A percentile compares a stretch with the other conserved stretches of the same genome.
phyloP scores from a whole-genome alignment of 1,140 invertebrate genomes.

The Drosophila lowei region DNA sequence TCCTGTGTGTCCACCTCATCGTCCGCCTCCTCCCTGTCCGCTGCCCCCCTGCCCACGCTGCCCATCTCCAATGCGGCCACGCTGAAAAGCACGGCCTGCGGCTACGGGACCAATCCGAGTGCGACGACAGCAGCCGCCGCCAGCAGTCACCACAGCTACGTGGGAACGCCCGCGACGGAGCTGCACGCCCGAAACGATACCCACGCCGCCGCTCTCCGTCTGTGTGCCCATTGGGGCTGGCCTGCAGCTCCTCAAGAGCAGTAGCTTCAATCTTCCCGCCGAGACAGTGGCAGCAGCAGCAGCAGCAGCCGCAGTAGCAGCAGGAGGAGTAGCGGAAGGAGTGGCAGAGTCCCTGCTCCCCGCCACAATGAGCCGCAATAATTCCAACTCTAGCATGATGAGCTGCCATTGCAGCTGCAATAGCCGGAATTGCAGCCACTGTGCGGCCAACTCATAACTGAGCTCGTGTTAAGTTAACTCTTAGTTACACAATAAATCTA shows the following conservation, averaged over 20 bases:
- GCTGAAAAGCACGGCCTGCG: constrained; percentile 78
- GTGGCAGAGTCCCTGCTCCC: constrained; percentile 29
- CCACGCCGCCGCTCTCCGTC: constrained; percentile 66
- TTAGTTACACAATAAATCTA: constrained; percentile 34
- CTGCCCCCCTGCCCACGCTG: constrained; percentile 61
- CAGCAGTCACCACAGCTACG: constrained; percentile 40
- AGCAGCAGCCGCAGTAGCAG: constrained; percentile 6
- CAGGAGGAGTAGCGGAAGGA: constrained; percentile 35
- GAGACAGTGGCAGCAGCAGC: too few relatives aligned
- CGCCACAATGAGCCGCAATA: constrained; percentile 72
- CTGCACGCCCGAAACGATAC: constrained; percentile 58
- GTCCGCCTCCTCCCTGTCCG: constrained; percentile 71
- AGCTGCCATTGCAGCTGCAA: constrained; percentile 61
- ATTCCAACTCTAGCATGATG: constrained; percentile 70
- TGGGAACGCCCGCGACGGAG: constrained; percentile 39
- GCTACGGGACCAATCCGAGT: constrained; percentile 53
- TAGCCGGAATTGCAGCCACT: constrained; percentile 55
- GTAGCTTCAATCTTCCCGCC: constrained; percentile 35
- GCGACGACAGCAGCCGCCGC: constrained; percentile 1
- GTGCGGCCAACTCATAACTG: constrained; percentile 58
- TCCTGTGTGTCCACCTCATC: constrained; percentile 65
- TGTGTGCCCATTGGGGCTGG: constrained; percentile 62
- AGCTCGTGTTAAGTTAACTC: constrained; percentile 55
- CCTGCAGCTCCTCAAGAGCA: constrained; percentile 59
- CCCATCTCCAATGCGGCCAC: constrained; percentile 74